A percentile compares a stretch with the other conserved stretches of the same genome.
Conservation (phyloP, 1,140 invertebrate genomes). For the Idris sp. region DNA sequence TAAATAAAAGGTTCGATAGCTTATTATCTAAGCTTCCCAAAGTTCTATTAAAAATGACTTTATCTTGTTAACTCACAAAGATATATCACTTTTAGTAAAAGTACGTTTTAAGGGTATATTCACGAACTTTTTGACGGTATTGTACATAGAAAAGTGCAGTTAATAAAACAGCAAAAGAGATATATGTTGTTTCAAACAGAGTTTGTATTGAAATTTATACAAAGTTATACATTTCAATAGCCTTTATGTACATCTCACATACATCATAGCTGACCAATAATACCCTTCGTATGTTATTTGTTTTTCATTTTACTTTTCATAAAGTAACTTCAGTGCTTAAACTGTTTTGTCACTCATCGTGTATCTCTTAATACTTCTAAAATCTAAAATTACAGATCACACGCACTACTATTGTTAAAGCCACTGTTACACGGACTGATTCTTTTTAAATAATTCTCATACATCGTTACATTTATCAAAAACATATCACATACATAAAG, state of each 20-base stretch:
- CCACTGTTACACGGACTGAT: slow-evolving; percentile 50
- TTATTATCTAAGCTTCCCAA: too few species aligned
- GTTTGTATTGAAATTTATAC: slow-evolving; percentile 55
- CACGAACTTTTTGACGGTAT: too few species aligned
- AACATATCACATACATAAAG: slow-evolving; percentile 46
- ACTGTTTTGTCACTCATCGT: too few species aligned
- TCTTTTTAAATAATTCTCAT: slow-evolving; percentile 33
- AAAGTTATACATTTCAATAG: slow-evolving; percentile 48
- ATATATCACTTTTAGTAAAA: too few species aligned
- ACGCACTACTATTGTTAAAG: slow-evolving; percentile 54
- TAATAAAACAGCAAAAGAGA: too few species aligned
- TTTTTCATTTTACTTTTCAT: slow-evolving; percentile 13
- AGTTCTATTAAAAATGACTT: too few species aligned
- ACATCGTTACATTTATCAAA: slow-evolving; percentile 27
- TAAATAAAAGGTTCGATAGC: too few species aligned
- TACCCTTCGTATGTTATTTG: slow-evolving; percentile 31
- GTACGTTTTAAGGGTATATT: too few species aligned
- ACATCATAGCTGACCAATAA: slow-evolving; percentile 39
- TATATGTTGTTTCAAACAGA: slow-evolving; percentile 34
- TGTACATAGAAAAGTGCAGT: too few species aligned
- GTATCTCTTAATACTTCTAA: slow-evolving; percentile 38
- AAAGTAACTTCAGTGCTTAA: slow-evolving; percentile 13
- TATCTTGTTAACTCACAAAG: too few species aligned
- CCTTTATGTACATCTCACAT: slow-evolving; percentile 45
- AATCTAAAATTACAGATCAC: slow-evolving; percentile 50